phyloP scores from a whole-genome alignment of 2,888 invertebrate genomes.

The Caenorhabditis plicata region DNA sequence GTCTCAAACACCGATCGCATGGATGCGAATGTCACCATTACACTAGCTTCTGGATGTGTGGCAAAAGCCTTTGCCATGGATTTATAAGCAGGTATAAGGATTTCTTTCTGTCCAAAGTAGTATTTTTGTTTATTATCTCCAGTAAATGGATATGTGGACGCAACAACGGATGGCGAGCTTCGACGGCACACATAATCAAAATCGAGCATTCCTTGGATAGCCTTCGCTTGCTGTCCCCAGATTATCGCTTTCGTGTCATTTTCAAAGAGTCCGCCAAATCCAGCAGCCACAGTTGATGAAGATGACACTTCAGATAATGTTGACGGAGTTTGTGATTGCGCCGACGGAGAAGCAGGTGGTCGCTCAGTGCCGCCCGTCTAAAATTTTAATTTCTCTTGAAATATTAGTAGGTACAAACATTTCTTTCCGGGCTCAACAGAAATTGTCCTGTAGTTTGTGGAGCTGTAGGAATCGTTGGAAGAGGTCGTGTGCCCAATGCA shows the following conservation, averaged over 20 bases:
- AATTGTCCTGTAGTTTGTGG: slow-evolving; percentile 87
- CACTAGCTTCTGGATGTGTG: slow-evolving; percentile 90
- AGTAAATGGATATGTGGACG: slow-evolving; percentile 95
- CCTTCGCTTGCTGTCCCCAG: slow-evolving; percentile 98
- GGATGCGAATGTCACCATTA: slow-evolving; percentile 93
- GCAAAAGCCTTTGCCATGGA: slow-evolving; percentile 94
- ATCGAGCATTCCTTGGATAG: slow-evolving; percentile 93
- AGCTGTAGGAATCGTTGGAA: slow-evolving; percentile 74
- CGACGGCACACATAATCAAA: slow-evolving; percentile 92
- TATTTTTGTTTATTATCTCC: slow-evolving; percentile 96
- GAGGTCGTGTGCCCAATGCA: slow-evolving; percentile 85
- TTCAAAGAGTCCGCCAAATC: slow-evolving; percentile 51
- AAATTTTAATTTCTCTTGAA: slow-evolving; percentile 1
- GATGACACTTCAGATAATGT: no score
- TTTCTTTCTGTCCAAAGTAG: slow-evolving; percentile 92
- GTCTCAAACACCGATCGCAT: slow-evolving; percentile 95
- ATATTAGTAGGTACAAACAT: slow-evolving; percentile 34
- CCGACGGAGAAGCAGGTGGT: slow-evolving; percentile 22
- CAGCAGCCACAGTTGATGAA: no score
- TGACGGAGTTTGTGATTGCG: slow-evolving; percentile 8
- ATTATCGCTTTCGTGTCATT: slow-evolving; percentile 76
- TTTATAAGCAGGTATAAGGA: slow-evolving; percentile 78
- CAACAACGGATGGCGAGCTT: slow-evolving; percentile 82
- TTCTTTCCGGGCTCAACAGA: slow-evolving; percentile 71
- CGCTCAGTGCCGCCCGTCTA: slow-evolving; percentile 41